Base-by-base conservation (phyloP, 2,113 vertebrate genomes). In the Grallaria varia region DNA sequence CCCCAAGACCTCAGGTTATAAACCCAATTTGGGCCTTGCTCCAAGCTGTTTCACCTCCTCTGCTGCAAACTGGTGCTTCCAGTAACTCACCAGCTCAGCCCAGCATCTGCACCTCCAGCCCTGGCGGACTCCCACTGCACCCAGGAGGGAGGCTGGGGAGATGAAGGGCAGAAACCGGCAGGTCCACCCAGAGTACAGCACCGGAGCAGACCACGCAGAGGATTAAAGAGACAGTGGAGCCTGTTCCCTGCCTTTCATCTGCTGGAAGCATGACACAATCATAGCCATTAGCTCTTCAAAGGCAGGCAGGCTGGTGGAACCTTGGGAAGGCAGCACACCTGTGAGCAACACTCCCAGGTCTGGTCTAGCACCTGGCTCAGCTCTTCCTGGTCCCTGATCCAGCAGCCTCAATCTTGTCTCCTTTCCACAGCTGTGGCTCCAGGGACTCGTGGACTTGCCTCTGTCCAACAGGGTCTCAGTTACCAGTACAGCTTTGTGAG, bases 241-340 rank as follows among this genome's bases (percentile, higher is more conserved):
- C 80, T 85, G 49, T 82, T 94, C 50, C 44, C 28, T 27, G 44
- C 66, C 88, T 96, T 95, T 96, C 90, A 94, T 96, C 90, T 94
- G 83, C 82, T 64, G 10, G 0, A 3, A 92, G 73, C 55, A 6
- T 92, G 88, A 89, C 92, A 95, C 88, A 81, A 58, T 81, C 85
- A n/a, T 56, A 49, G 85, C 40, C 76, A 93, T 95, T 88, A 93
- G 82, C 94, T 77, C 87, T 94, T 96, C 92, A 95, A 94, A 96
- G 95, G 13, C 50, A 44, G 39, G 42, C 42, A 55, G 75, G 35
- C 30, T 60, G 75, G 75, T 56, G 47, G 55, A 92, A 71, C 67
- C 84, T 58, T 28, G 50, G 82, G 68, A 94, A 93, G 39, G 31
- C 87, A 42, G 62, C 50, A 4, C 2, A 4, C 22, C 82, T 56